phyloP scores from a whole-genome alignment of 2,888 invertebrate species.

The Ctena decussata region DNA sequence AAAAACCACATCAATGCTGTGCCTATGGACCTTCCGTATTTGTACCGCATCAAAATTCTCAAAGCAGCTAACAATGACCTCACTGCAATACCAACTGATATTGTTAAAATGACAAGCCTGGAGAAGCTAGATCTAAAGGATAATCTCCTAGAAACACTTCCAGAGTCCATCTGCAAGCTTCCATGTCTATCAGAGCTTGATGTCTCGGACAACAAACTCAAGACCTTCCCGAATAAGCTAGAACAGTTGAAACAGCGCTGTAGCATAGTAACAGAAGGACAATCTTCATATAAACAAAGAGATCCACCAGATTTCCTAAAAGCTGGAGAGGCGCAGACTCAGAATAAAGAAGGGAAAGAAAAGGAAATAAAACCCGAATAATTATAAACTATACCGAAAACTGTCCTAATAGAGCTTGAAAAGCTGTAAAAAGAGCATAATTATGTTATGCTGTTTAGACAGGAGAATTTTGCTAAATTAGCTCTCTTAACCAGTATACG shows the following conservation, averaged over 20 bases:
- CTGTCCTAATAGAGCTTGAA: too few species aligned
- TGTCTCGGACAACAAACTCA: slow-evolving; percentile 84
- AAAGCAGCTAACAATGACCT: slow-evolving; percentile 81
- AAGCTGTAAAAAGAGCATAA: too few species aligned
- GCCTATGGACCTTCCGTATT: slow-evolving; percentile 83
- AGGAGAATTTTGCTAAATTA: too few species aligned
- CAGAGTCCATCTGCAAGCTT: slow-evolving; percentile 83
- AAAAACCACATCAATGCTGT: slow-evolving; percentile 93
- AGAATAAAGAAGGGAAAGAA: slow-evolving; percentile 58
- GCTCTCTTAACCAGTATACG: too few species aligned
- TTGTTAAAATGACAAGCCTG: slow-evolving; percentile 88
- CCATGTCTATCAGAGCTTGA: slow-evolving; percentile 79
- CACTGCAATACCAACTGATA: slow-evolving; percentile 79
- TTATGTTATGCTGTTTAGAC: too few species aligned
- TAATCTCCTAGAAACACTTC: slow-evolving; percentile 90
- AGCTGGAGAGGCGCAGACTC: slow-evolving; percentile 78
- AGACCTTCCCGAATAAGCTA: slow-evolving; percentile 78
- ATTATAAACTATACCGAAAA: too few species aligned
- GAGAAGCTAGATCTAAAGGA: slow-evolving; percentile 93
- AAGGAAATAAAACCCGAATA: slow-evolving; percentile 1
- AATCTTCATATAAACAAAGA: slow-evolving; percentile 82
- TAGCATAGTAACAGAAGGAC: slow-evolving; percentile 70
- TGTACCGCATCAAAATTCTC: slow-evolving; percentile 81
- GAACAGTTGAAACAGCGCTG: slow-evolving; percentile 71
- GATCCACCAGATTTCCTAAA: slow-evolving; percentile 77